phyloP scores from a whole-genome alignment of 2,888 invertebrate species.

The Pterostichus madidus region DNA sequence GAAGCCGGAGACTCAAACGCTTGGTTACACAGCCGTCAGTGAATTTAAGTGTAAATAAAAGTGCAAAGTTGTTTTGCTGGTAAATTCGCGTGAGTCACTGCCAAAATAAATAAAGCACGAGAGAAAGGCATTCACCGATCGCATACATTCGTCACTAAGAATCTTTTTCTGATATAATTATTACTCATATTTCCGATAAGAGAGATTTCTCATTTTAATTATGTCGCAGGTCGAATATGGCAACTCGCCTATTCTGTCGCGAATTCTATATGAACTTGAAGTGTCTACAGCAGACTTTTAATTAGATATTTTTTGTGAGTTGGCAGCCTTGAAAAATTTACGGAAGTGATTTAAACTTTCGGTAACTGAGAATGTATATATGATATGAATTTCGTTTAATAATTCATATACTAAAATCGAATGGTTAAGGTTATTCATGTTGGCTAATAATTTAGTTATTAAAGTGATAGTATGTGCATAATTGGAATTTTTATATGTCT shows the following conservation, averaged over 20 bases:
- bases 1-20: slow-evolving; percentile 62
- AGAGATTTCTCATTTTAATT: neutral
- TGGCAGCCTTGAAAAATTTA: slow-evolving; percentile 26
- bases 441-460: slow-evolving; percentile 11
- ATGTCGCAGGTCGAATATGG: slow-evolving; percentile 7
- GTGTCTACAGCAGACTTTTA: slow-evolving; percentile 21
- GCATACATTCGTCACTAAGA: slow-evolving; percentile 16
- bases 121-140: slow-evolving; percentile 71
- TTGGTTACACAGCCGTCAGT: slow-evolving; percentile 12
- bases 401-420: slow-evolving; percentile 11
- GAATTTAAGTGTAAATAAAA: slow-evolving; percentile 35
- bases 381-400: slow-evolving; percentile 25
- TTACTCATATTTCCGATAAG: neutral
- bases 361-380: slow-evolving; percentile 33
- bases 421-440: slow-evolving; percentile 20
- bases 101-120: slow-evolving; percentile 61
- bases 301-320: slow-evolving; percentile 24
- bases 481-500: slow-evolving; percentile 23
- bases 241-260: slow-evolving; percentile 14
- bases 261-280: slow-evolving; percentile 7
- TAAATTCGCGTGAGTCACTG: slow-evolving; percentile 47
- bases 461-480: slow-evolving; percentile 15
- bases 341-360: slow-evolving; percentile 36
- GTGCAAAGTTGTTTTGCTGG: slow-evolving; percentile 42
- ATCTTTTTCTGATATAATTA: slow-evolving; percentile 2